Base-by-base conservation (phyloP, 1,140 invertebrate genomes). In the Contarinia nasturtii region DNA sequence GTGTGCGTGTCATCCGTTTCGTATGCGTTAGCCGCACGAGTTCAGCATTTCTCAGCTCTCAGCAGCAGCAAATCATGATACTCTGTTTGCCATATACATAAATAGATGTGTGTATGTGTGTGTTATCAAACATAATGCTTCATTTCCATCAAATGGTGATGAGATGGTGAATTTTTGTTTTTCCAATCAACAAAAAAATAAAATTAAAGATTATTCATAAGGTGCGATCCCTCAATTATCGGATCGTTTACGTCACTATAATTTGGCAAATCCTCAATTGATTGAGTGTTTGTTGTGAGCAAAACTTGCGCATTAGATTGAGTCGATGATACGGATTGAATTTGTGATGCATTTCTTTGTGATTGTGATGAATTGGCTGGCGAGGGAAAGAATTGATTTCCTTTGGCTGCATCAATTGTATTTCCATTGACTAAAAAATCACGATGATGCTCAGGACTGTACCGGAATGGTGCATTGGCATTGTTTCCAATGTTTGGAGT, bases 371-470 rank as follows among this genome's bases (percentile, higher is more conserved):
- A 19, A 42, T 19, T 42, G 5, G 41, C 5, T 19, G 15, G 19
- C 5, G 10, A 11, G 5, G 10, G 43, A 43, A 5, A 12, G 41
- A 12, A 20, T 7, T 18, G 11, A 12, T n/a, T 18, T 43, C 11
- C 41, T 20, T 43, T 43, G 18, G 10, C 17, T 17, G 20, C 5
- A 43, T 66, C 65, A 20, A 73, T 67, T 0, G 70, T 72, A 50
- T 73, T 73, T 14, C 72, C 72, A 53, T 74, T 74, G 34, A 74
- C 73, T 5, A 74, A 65, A 52, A 71, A 74, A 54, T 74, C 72
- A 50, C 70, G 59, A 46, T 69, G 70, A 49, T 58, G 48, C 37
- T 63, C 61, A 2, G 61, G 57, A 53, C 71, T 74, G 54, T 76
- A 77, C 40, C 70, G 72, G 54, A 77, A 77, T 17, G 72, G 65